Conservation (phyloP, 2,888 invertebrate genomes). For the Danaus chrysippus region DNA sequence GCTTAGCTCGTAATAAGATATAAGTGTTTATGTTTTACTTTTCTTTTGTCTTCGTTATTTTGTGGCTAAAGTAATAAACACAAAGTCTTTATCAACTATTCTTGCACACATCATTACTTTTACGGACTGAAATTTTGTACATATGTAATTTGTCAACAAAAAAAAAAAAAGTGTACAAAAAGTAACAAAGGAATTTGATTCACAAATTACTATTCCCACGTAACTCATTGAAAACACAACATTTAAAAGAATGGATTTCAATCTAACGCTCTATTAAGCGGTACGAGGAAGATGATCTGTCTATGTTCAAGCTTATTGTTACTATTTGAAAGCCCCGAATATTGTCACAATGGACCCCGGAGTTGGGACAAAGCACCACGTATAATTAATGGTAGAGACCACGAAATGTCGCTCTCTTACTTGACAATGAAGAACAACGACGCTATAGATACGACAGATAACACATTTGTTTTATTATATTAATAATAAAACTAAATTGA, state of each 20-base stretch:
- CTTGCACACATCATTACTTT: background rate
- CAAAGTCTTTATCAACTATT: background rate
- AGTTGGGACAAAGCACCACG: conserved; percentile 70
- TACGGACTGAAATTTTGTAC: too few species aligned
- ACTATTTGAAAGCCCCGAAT: conserved; percentile 72
- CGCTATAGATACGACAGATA: conserved; percentile 27
- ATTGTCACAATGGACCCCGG: conserved; percentile 73
- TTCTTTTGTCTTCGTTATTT: conserved; percentile 12
- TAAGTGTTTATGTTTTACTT: conserved; percentile 32
- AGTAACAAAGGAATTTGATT: background rate
- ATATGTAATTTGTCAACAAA: too few species aligned
- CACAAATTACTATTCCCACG: conserved; percentile 7
- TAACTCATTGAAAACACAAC: conserved; percentile 3
- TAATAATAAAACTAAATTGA: too few species aligned
- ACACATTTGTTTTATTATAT: background rate
- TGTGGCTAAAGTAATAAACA: background rate
- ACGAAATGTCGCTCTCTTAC: conserved; percentile 69
- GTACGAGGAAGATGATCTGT: conserved; percentile 65
- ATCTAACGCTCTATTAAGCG: conserved; percentile 20
- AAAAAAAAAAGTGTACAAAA: background rate
- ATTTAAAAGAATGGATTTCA: conserved; percentile 10
- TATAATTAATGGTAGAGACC: conserved; percentile 76
- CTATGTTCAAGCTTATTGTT: conserved; percentile 65
- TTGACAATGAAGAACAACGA: conserved; percentile 47
- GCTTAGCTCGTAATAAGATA: conserved; percentile 42